Percentiles rank a stretch among this genome's conserved stretches.
These are phyloP conservation scores for Aricia agestis DNA, from an alignment of 1,140 invertebrate genomes.

Conservation along the genomic window DNA sequence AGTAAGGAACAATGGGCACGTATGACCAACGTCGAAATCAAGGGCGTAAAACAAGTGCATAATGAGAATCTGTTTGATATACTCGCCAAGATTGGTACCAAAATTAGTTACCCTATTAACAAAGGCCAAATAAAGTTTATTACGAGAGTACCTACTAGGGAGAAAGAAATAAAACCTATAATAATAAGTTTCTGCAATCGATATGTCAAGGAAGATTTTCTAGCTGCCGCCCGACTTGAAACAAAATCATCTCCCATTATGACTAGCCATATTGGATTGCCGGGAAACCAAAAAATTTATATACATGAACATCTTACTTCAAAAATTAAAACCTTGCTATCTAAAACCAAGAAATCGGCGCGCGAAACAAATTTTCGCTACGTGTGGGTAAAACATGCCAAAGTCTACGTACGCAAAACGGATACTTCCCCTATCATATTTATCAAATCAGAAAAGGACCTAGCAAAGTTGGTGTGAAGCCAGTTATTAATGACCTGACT, in stretches of 20 bases:
- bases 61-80: neutral
- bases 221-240: neutral
- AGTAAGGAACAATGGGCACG: neutral
- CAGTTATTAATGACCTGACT: neutral
- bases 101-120: neutral
- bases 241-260: neutral
- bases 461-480: neutral
- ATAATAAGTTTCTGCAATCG: neutral
- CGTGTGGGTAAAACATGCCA: neutral
- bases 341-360: neutral
- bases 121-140: neutral
- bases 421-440: neutral
- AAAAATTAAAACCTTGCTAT: neutral
- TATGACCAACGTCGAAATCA: neutral
- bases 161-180: neutral
- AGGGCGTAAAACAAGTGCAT: neutral
- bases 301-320: neutral
- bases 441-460: neutral
- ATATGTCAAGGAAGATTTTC: neutral
- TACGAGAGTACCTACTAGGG: neutral
- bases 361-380: neutral
- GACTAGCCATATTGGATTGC: neutral
- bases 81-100: neutral
- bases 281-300: neutral
- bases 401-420: neutral